A percentile compares a stretch with the other conserved stretches of the same genome.
These are phyloP conservation scores for Ciconia boyciana DNA, from an alignment of 2,113 vertebrate species.

Conservation along the genomic window DNA sequence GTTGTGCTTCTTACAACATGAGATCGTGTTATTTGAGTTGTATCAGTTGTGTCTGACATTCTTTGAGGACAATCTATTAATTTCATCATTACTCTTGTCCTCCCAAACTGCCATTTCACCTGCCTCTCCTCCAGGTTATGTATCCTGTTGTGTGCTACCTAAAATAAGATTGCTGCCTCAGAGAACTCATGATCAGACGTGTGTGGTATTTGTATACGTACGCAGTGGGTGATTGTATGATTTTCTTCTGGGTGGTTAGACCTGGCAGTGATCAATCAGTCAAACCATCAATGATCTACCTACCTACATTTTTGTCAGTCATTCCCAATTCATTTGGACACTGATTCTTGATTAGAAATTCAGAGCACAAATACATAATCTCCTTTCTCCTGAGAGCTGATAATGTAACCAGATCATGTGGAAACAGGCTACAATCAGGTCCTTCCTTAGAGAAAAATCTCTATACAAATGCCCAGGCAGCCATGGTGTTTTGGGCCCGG, in stretches of 20 bases:
- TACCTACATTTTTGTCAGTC: not conserved
- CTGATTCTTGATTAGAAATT: not conserved
- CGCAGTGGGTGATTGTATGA: not conserved
- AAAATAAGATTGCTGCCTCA: not conserved
- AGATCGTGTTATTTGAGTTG: not conserved
- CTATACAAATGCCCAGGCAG: not conserved
- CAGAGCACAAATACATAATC: not conserved
- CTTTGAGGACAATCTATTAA: not conserved
- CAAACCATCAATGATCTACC: not conserved
- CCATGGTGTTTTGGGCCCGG: not conserved
- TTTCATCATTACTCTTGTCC: not conserved
- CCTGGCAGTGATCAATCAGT: not conserved
- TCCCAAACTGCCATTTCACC: not conserved
- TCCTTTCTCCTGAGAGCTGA: not conserved
- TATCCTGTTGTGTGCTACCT: not conserved
- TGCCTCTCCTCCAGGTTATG: not conserved
- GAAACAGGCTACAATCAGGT: not conserved
- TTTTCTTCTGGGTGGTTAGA: not conserved
- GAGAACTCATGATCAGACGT: not conserved
- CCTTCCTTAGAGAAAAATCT: not conserved
- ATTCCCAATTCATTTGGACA: not conserved
- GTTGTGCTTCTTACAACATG: not conserved
- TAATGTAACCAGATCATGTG: not conserved
- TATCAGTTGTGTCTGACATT: not conserved
- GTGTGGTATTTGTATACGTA: not conserved